Conservation (phyloP, 2,113 vertebrate species). For the Cariama cristata region DNA sequence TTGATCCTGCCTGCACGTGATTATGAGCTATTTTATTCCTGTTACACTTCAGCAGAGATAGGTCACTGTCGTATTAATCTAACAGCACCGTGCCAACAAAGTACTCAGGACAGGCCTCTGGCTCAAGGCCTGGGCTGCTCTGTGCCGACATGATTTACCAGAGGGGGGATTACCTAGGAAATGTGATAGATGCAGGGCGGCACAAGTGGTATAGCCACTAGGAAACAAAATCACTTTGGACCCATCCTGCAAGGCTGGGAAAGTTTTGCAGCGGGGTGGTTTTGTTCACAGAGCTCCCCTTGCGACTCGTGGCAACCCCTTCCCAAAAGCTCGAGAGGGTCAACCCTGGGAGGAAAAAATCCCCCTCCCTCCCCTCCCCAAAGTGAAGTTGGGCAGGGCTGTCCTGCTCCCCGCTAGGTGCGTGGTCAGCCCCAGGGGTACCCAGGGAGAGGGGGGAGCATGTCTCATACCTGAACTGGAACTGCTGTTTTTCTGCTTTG, state of each 20-base stretch:
- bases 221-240: not conserved
- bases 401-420: accelerated
- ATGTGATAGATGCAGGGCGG: slow-evolving; percentile 20
- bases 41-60: slow-evolving; percentile 66
- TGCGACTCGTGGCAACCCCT: not conserved
- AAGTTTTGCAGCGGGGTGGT: not conserved
- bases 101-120: slow-evolving; percentile 19
- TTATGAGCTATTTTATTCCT: slow-evolving; percentile 73
- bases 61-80: slow-evolving; percentile 71
- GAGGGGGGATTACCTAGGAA: slow-evolving; percentile 17
- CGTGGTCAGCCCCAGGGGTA: not conserved
- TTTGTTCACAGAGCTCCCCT: not conserved
- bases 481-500: slow-evolving; percentile 96
- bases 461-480: slow-evolving; percentile 93
- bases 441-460: not conserved
- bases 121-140: slow-evolving; percentile 40
- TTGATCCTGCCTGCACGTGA: slow-evolving; percentile 67
- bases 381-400: not conserved
- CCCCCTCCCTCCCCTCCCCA: not conserved
- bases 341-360: not conserved
- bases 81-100: slow-evolving; percentile 45
- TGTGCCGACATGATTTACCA: slow-evolving; percentile 46
- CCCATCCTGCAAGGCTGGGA: not conserved
- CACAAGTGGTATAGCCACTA: not conserved
- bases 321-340: not conserved